Evolutionary conservation across 30 jellyfish, hydroid and myxozoan genomes (phyloP).

Genomic region (Mastigias papua): DNA sequence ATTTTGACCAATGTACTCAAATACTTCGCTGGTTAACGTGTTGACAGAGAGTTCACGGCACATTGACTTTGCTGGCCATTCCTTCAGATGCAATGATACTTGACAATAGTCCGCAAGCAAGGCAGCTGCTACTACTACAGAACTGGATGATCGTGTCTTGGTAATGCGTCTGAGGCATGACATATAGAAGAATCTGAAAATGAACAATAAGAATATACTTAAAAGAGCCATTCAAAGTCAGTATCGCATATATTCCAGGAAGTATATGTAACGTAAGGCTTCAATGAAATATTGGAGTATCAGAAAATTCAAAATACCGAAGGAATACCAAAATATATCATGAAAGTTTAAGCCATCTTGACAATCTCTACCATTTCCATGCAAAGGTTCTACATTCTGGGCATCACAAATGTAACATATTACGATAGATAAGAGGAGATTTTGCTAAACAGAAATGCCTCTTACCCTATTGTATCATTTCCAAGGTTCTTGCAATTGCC

Average conservation of each 20-base stretch:
- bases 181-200: constrained; percentile 58
- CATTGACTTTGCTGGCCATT: constrained; percentile 68
- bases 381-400: not conserved
- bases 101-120: constrained; percentile 67
- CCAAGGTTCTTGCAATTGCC: constrained; percentile 26
- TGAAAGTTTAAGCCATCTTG: too few relatives aligned
- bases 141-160: not conserved
- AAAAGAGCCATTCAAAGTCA: not conserved
- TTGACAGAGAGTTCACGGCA: constrained; percentile 8
- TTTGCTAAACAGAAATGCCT: not conserved
- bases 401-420: not conserved
- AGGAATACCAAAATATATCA: too few relatives aligned
- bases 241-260: not conserved
- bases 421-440: not conserved
- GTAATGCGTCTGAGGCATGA: constrained; percentile 45
- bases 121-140: constrained; percentile 22
- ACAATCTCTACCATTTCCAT: too few relatives aligned
- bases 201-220: not conserved
- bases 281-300: too few relatives aligned
- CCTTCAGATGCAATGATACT: constrained; percentile 3
- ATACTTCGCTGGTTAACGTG: not conserved
- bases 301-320: too few relatives aligned
- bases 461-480: constrained; percentile 42
- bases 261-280: too few relatives aligned
- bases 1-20: constrained; percentile 32